phyloP scores from a whole-genome alignment of 2,888 invertebrate genomes.

The Melanargia galathea region DNA sequence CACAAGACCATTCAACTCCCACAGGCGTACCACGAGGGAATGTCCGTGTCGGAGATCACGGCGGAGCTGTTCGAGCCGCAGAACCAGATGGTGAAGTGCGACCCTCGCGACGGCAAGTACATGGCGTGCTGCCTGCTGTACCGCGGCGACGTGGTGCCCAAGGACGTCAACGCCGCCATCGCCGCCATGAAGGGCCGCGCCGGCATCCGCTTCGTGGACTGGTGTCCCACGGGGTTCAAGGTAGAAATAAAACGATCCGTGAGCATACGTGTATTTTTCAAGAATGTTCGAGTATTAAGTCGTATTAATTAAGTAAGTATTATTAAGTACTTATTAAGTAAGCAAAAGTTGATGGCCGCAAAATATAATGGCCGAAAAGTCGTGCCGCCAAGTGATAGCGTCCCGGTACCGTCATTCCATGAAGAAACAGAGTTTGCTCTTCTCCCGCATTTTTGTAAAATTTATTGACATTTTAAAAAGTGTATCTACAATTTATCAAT shows the following conservation, averaged over 20 bases:
- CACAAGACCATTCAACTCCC: neutral
- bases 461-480: no score
- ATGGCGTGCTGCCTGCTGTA: slow-evolving; percentile 95
- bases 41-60: slow-evolving; percentile 91
- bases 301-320: no score
- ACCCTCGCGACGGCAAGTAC: slow-evolving; percentile 92
- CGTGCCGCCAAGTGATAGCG: no score
- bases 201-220: slow-evolving; percentile 94
- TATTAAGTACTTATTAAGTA: no score
- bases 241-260: slow-evolving; percentile 55
- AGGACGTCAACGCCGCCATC: slow-evolving; percentile 93
- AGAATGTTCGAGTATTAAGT: no score
- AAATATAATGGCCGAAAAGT: no score
- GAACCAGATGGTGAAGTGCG: slow-evolving; percentile 95
- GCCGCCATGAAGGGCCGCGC: slow-evolving; percentile 89
- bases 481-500: no score
- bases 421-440: no score
- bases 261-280: no score
- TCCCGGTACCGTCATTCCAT: no score
- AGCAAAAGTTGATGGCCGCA: no score
- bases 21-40: slow-evolving; percentile 87
- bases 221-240: slow-evolving; percentile 97
- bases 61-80: slow-evolving; percentile 93
- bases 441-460: no score
- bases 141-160: slow-evolving; percentile 94